A percentile compares a stretch with the other conserved stretches of the same genome.
Evolutionary conservation across 1,140 invertebrate species (phyloP).

Genomic region (Aculops lycopersici): DNA sequence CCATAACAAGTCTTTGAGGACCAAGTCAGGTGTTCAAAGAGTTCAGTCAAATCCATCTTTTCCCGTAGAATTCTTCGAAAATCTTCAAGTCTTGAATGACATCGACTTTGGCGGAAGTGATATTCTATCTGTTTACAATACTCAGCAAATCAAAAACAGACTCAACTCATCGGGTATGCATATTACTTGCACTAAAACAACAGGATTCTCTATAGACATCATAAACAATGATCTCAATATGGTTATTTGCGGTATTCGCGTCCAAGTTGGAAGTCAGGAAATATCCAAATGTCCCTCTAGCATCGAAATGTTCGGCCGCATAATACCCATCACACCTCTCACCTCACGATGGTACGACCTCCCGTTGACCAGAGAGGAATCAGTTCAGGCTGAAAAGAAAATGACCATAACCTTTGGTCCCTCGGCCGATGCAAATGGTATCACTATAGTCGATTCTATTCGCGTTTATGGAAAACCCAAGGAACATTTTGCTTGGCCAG

Average conservation of each 20-base stretch:
- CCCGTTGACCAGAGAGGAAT: slow-evolving; percentile 71
- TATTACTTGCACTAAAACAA: slow-evolving; percentile 51
- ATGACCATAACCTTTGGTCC: slow-evolving; percentile 56
- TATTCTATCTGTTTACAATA: slow-evolving; percentile 71
- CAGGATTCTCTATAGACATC: slow-evolving; percentile 58
- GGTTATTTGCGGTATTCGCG: slow-evolving; percentile 41
- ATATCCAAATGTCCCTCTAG: slow-evolving; percentile 43
- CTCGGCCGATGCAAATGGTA: slow-evolving; percentile 44
- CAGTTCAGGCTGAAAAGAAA: slow-evolving; percentile 65
- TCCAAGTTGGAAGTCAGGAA: slow-evolving; percentile 56
- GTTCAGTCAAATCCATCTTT: slow-evolving; percentile 26
- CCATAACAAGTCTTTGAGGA: not conserved
- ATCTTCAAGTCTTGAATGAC: slow-evolving; percentile 57
- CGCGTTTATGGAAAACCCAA: slow-evolving; percentile 79
- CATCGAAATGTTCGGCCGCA: slow-evolving; percentile 53
- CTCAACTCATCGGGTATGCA: slow-evolving; percentile 63
- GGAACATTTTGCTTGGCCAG: slow-evolving; percentile 81
- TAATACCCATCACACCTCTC: slow-evolving; percentile 30
- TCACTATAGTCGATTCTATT: slow-evolving; percentile 69
- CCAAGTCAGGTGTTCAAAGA: not conserved
- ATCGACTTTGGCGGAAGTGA: slow-evolving; percentile 85
- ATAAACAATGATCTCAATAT: slow-evolving; percentile 50
- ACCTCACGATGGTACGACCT: slow-evolving; percentile 75
- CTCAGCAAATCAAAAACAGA: slow-evolving; percentile 64
- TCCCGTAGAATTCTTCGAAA: slow-evolving; percentile 84